Evolutionary conservation across 2,113 vertebrate genomes (phyloP).

Genomic region (Ophthalmolycus amberensis): DNA sequence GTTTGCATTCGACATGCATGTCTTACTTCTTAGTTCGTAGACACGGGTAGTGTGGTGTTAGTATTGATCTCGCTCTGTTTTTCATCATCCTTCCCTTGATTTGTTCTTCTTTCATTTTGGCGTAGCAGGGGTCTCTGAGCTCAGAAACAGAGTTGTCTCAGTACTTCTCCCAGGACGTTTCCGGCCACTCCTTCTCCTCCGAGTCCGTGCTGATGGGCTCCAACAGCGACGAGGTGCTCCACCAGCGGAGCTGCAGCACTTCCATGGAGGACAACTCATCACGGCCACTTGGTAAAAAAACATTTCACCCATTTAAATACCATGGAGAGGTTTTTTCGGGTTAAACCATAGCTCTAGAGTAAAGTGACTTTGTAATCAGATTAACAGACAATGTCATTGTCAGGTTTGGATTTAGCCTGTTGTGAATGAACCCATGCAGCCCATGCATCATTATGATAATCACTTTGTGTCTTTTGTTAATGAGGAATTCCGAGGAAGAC

Average conservation of each 20-base stretch:
- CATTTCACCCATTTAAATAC: constrained; percentile 33
- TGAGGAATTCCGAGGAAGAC: no score
- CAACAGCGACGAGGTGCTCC: constrained; percentile 83
- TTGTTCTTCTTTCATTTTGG: not conserved
- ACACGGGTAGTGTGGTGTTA: not conserved
- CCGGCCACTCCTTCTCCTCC: constrained; percentile 81
- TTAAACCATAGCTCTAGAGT: no score
- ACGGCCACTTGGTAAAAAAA: constrained; percentile 65
- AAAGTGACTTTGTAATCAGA: no score
- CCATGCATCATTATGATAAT: no score
- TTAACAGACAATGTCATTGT: no score
- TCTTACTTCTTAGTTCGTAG: not conserved
- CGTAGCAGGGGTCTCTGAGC: constrained; percentile 88
- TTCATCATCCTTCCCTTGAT: not conserved
- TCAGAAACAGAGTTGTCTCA: constrained; percentile 91
- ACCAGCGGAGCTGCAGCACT: constrained; percentile 82
- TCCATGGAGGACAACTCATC: constrained; percentile 79
- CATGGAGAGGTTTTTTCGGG: not conserved
- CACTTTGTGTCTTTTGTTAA: no score
- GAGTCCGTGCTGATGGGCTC: constrained; percentile 81
- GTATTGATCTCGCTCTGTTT: not conserved
- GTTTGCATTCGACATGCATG: not conserved
- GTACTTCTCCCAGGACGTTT: constrained; percentile 85
- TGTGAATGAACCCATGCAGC: no score
- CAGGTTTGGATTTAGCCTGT: no score